Evolutionary conservation across 2,888 invertebrate species (phyloP).

Genomic region (Uropetala carovei): DNA sequence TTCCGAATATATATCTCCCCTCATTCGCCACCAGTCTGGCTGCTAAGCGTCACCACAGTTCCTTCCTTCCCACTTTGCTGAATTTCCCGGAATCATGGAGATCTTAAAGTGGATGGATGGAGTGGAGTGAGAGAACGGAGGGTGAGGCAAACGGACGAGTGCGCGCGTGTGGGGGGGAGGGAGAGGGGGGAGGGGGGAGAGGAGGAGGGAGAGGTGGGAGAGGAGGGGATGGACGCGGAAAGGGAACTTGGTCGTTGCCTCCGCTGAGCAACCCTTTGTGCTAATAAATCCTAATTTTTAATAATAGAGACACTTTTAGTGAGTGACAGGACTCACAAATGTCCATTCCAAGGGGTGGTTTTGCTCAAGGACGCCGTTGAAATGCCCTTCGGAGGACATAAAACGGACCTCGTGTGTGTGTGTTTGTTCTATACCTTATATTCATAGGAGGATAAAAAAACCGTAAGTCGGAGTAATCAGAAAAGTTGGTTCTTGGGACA

Average conservation of each 20-base stretch:
- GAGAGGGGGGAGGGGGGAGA: neutral
- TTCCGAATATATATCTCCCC: too few species aligned
- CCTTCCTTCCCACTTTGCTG: constrained; percentile 2
- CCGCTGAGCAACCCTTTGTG: neutral
- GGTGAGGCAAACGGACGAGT: neutral
- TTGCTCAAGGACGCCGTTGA: neutral
- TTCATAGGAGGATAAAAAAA: too few species aligned
- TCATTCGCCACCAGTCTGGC: neutral
- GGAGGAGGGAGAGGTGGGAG: neutral
- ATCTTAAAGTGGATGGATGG: constrained; percentile 12
- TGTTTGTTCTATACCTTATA: too few species aligned
- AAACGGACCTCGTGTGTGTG: too few species aligned
- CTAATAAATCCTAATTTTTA: constrained; percentile 30
- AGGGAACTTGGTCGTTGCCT: neutral
- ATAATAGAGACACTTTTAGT: neutral
- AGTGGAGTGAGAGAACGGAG: neutral
- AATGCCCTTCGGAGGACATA: too few species aligned
- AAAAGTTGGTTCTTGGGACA: too few species aligned
- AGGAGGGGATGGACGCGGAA: neutral
- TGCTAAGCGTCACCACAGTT: neutral
- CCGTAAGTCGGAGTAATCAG: too few species aligned
- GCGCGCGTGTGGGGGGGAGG: neutral
- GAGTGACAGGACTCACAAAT: neutral
- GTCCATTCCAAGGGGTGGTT: neutral
- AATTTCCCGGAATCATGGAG: constrained; percentile 16